Conservation (phyloP, 2,888 invertebrate species). For the Rambutsinella grinnellia region DNA sequence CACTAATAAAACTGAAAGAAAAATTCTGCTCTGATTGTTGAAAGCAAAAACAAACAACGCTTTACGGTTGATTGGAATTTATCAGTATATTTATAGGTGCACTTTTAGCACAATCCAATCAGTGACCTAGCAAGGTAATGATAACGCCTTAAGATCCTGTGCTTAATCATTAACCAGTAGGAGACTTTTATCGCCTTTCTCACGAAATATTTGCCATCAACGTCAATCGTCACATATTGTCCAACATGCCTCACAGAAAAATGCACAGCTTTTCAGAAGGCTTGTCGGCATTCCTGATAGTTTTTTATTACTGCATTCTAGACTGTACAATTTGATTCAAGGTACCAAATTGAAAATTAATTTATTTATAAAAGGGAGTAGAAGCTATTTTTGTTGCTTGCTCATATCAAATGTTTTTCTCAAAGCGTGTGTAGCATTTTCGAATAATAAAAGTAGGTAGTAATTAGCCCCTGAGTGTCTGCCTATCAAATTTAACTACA, state of each 20-base stretch:
- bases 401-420: not conserved
- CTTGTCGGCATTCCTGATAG: not conserved
- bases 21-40: too few species aligned
- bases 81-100: not conserved
- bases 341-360: too few species aligned
- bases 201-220: not conserved
- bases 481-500: not conserved
- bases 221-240: not conserved
- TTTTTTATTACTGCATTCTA: not conserved
- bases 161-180: not conserved
- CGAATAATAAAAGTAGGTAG: too few species aligned
- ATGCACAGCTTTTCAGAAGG: not conserved
- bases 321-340: not conserved
- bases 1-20: conserved; percentile 4
- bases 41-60: too few species aligned
- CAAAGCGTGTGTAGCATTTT: too few species aligned
- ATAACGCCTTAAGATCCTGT: not conserved
- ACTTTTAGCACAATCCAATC: not conserved
- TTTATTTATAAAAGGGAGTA: not conserved
- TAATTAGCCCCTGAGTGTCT: not conserved
- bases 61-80: too few species aligned
- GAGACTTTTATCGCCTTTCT: not conserved
- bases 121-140: not conserved
- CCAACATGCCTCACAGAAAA: not conserved
- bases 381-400: not conserved